Evolutionary conservation across 1,140 invertebrate genomes (phyloP).

Genomic region (Coptotermes formosanus): DNA sequence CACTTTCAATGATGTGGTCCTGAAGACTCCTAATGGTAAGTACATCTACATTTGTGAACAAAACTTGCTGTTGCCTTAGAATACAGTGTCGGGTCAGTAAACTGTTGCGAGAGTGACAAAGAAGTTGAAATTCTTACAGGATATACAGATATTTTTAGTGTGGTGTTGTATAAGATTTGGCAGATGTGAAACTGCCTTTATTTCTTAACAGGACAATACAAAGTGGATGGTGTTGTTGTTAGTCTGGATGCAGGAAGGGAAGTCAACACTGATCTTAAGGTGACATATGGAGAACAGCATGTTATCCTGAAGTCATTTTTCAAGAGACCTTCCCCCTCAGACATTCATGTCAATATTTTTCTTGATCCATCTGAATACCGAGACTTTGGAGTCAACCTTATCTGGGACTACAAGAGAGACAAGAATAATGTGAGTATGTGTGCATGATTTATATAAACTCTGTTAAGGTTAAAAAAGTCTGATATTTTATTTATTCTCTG

Average conservation of each 20-base stretch:
- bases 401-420: constrained; percentile 48
- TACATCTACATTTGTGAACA: neutral
- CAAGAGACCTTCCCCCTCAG: neutral
- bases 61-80: too few species aligned
- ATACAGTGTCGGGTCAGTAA: too few species aligned
- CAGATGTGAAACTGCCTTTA: constrained; percentile 22
- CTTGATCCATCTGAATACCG: constrained; percentile 48
- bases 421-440: constrained; percentile 39
- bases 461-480: too few species aligned
- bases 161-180: too few species aligned
- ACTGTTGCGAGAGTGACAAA: too few species aligned
- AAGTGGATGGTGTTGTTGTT: neutral
- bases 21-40: constrained; percentile 24
- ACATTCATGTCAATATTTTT: neutral
- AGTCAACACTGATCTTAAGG: neutral
- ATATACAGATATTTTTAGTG: too few species aligned
- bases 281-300: neutral
- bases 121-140: too few species aligned
- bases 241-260: neutral
- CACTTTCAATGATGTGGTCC: constrained; percentile 55
- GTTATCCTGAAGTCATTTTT: neutral
- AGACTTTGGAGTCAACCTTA: constrained; percentile 57
- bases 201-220: constrained; percentile 38
- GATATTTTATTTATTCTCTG: too few species aligned
- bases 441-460: neutral